Evolutionary conservation across 2,797 vertebrate species (phyloP).

Genomic region (Enteromius thamalakanensis): DNA sequence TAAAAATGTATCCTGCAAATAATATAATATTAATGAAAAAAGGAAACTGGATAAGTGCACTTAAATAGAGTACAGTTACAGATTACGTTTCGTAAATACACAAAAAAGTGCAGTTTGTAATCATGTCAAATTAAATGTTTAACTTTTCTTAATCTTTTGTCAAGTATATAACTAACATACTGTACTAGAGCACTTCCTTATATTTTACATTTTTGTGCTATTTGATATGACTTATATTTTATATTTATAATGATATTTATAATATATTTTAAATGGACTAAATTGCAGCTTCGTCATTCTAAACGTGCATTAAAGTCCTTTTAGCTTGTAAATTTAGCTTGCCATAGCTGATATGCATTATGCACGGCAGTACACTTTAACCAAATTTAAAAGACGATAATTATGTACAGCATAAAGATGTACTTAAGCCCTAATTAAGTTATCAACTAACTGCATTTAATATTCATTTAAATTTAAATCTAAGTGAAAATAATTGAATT

Average conservation of each 20-base stretch:
- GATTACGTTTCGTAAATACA: neutral
- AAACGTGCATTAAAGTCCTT: neutral
- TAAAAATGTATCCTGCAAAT: neutral
- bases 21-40: conserved; percentile 5
- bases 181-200: neutral
- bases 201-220: neutral
- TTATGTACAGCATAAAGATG: neutral
- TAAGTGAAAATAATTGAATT: neutral
- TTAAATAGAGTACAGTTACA: neutral
- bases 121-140: neutral
- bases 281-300: neutral
- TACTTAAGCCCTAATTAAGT: neutral
- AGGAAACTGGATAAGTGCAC: neutral
- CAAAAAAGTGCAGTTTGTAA: neutral
- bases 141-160: neutral
- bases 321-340: neutral
- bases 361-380: neutral
- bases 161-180: neutral
- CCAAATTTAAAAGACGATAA: neutral
- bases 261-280: neutral
- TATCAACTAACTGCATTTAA: neutral
- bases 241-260: neutral
- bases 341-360: neutral
- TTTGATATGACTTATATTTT: neutral
- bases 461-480: neutral